These are phyloP conservation scores for Anguilla marmorata DNA, from an alignment of 2,797 vertebrate genomes.

Conservation along the genomic window DNA sequence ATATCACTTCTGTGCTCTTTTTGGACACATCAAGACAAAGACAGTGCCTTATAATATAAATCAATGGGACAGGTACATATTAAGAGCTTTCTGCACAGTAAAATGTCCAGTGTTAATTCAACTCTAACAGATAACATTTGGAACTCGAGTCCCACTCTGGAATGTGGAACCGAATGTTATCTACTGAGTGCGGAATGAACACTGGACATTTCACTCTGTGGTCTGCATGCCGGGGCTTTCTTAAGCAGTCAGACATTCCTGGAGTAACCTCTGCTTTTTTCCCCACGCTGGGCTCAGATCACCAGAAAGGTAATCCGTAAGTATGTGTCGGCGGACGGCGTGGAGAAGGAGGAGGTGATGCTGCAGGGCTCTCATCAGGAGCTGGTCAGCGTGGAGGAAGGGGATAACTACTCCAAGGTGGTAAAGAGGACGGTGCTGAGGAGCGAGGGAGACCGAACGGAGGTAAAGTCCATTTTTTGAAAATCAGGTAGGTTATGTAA, in stretches of 20 bases:
- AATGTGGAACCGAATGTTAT: too few relatives aligned
- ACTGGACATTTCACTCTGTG: too few relatives aligned
- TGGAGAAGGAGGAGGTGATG: constrained; percentile 82
- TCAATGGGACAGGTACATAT: neutral
- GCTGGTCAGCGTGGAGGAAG: constrained; percentile 75
- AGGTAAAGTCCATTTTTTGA: constrained; percentile 68
- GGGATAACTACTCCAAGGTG: constrained; percentile 85
- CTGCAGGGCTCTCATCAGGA: constrained; percentile 80
- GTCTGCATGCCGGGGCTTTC: neutral
- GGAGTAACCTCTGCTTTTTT: neutral
- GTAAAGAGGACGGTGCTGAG: constrained; percentile 87
- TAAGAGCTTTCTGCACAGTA: neutral
- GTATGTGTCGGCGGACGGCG: constrained; percentile 81
- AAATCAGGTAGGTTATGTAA: neutral
- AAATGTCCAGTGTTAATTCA: too few relatives aligned
- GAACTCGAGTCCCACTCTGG: too few relatives aligned
- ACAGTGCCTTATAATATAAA: neutral
- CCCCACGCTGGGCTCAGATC: constrained; percentile 68
- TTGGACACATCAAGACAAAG: neutral
- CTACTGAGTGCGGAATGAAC: too few relatives aligned
- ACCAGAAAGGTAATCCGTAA: constrained; percentile 89
- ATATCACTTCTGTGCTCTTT: neutral
- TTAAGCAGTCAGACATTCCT: neutral
- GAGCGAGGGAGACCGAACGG: constrained; percentile 79
- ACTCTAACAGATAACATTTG: too few relatives aligned